Conservation (phyloP, 1,140 invertebrate species). For the Micrasema minimum region DNA sequence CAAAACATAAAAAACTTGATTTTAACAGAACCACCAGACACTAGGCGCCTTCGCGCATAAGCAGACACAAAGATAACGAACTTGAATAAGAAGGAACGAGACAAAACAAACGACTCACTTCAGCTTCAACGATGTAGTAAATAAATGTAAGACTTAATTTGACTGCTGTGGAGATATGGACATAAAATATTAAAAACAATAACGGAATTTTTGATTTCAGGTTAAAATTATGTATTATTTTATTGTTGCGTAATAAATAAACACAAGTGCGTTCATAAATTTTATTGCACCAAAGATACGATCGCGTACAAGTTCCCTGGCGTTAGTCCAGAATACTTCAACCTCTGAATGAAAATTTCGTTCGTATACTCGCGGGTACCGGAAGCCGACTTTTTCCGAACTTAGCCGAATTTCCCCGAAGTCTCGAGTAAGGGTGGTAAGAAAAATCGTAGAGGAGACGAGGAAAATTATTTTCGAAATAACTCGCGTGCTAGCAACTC, state of each 20-base stretch:
- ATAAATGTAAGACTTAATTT: not conserved
- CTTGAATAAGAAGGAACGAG: slow-evolving; percentile 1
- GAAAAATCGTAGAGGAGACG: not conserved
- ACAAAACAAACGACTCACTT: not conserved
- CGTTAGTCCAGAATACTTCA: not conserved
- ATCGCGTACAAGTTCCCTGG: not conserved
- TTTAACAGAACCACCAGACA: slow-evolving; percentile 3
- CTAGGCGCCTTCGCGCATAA: slow-evolving; percentile 2
- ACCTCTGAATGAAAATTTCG: slow-evolving; percentile 1
- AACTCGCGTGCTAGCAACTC: slow-evolving; percentile 23
- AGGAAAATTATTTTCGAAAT: slow-evolving; percentile 17
- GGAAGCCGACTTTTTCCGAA: slow-evolving; percentile 11
- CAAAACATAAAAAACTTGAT: slow-evolving; percentile 35
- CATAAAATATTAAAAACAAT: slow-evolving; percentile 15
- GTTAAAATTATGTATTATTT: not conserved
- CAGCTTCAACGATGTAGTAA: not conserved
- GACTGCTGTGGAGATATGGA: slow-evolving; percentile 1
- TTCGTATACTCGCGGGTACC: slow-evolving; percentile 11
- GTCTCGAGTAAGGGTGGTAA: not conserved
- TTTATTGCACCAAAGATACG: not conserved
- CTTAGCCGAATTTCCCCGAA: not conserved
- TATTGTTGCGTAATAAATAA: slow-evolving; percentile 7
- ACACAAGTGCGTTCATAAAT: not conserved
- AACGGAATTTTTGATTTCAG: not conserved
- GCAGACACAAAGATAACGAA: not conserved